Evolutionary conservation across 2,888 invertebrate genomes (phyloP).

Genomic region (Stramonita haemastoma): DNA sequence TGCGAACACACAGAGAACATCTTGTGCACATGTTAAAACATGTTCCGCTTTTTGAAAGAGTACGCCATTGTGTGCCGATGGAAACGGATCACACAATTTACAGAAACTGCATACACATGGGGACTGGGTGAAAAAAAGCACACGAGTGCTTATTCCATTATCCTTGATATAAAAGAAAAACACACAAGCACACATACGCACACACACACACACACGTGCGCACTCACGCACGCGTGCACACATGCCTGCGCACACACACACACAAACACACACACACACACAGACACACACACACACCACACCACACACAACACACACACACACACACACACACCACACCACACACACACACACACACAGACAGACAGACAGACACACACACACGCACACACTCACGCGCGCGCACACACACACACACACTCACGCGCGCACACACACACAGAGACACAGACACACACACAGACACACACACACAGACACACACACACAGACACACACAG

Average conservation of each 20-base stretch:
- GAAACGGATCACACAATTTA: no score
- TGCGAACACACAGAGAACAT: no score
- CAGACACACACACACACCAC: conserved; percentile 78
- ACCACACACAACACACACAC: conserved; percentile 83
- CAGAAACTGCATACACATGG: no score
- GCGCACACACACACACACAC: neutral
- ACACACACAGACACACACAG: neutral
- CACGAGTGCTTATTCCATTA: no score
- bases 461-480: neutral
- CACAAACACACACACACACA: conserved; percentile 84
- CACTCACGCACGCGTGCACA: neutral
- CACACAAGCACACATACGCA: no score
- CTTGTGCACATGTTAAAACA: no score
- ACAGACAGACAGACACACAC: neutral
- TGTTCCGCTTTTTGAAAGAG: no score
- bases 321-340: neutral
- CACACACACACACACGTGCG: neutral
- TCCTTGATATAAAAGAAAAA: no score
- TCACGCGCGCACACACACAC: neutral
- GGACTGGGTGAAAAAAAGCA: no score
- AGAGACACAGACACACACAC: neutral
- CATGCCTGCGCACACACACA: conserved; percentile 15
- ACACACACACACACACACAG: neutral
- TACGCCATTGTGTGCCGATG: no score
- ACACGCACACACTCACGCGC: neutral